A percentile compares a stretch with the other conserved stretches of the same genome.
These are phyloP conservation scores for Thymelicus sylvestris DNA, from an alignment of 2,888 invertebrate species.

Conservation along the genomic window DNA sequence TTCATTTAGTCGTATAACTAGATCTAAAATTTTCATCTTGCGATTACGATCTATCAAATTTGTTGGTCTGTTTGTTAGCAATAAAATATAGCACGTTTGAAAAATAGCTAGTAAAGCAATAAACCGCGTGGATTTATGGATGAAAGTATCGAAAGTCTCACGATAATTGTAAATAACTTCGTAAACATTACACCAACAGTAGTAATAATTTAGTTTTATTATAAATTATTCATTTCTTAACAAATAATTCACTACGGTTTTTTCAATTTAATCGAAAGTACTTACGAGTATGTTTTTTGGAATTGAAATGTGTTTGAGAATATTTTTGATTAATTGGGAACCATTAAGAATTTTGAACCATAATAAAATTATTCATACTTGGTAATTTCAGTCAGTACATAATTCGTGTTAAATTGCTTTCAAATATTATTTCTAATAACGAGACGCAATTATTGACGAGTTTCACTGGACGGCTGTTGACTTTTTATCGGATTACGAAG, in stretches of 20 bases:
- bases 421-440: conserved; percentile 33
- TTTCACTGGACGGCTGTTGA: conserved; percentile 33
- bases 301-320: neutral
- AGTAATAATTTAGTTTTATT: too few relatives aligned
- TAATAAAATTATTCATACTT: neutral
- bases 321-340: neutral
- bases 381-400: conserved; percentile 8
- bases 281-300: neutral
- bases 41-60: conserved; percentile 13
- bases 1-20: neutral
- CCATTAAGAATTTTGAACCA: conserved; percentile 10
- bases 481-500: conserved; percentile 38
- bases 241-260: too few relatives aligned
- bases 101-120: neutral
- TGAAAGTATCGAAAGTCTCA: conserved; percentile 2
- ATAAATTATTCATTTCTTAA: too few relatives aligned
- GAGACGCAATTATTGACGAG: conserved; percentile 32
- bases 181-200: neutral
- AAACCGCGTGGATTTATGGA: neutral
- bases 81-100: neutral
- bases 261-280: neutral
- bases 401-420: conserved; percentile 13
- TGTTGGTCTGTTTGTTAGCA: conserved; percentile 3
- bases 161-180: neutral
- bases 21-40: neutral